Conservation (phyloP, 2,888 invertebrate genomes). For the Priocnemis perturbator region DNA sequence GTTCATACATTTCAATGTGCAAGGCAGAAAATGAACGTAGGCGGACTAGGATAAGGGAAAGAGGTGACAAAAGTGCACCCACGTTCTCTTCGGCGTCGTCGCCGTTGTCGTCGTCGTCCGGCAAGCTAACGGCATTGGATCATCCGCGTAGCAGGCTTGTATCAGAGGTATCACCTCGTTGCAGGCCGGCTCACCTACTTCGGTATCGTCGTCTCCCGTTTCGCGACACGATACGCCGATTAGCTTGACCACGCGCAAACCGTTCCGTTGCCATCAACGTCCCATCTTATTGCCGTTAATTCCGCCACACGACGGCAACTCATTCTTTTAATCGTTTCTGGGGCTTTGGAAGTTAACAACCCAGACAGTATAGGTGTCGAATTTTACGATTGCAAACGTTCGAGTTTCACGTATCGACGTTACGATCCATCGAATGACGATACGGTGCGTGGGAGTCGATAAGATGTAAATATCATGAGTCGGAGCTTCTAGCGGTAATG, state of each 20-base stretch:
- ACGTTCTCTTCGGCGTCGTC: background rate
- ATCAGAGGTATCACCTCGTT: slow-evolving; percentile 43
- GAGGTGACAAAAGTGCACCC: slow-evolving; percentile 10
- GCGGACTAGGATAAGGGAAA: background rate
- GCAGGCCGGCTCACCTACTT: slow-evolving; percentile 51
- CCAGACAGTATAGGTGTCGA: background rate
- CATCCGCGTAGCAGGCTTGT: slow-evolving; percentile 48
- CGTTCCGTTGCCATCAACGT: slow-evolving; percentile 27
- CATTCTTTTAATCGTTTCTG: too few species aligned
- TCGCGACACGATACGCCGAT: slow-evolving; percentile 39
- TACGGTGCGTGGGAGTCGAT: background rate
- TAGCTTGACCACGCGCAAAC: slow-evolving; percentile 36
- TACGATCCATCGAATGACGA: slow-evolving; percentile 7
- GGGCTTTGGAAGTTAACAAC: background rate
- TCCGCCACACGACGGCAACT: too few species aligned
- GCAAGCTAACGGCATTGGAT: slow-evolving; percentile 55
- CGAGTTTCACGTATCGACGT: background rate
- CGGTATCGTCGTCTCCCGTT: slow-evolving; percentile 36
- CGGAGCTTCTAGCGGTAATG: slow-evolving; percentile 6
- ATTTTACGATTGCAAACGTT: background rate
- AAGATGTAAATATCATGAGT: too few species aligned
- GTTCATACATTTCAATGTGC: too few species aligned
- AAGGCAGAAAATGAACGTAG: background rate
- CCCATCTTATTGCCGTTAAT: too few species aligned
- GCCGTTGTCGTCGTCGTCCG: background rate